Evolutionary conservation across 53 echinoderm and acorn worm genomes (phyloP), one percentile per base, ranked within the genome.

Genomic region (Echinometra lucunter): DNA sequence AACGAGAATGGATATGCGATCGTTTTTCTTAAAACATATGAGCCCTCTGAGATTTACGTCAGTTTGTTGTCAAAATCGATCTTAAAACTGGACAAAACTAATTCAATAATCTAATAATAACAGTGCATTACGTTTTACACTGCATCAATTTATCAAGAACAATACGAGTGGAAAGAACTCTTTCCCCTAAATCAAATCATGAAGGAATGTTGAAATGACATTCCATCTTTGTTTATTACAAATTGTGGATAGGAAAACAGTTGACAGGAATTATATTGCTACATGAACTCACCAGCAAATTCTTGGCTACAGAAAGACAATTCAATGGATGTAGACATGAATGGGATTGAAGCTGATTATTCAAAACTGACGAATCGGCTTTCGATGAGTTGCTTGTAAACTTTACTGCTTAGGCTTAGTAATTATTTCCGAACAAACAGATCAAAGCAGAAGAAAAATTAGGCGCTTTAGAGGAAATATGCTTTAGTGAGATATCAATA

Each of bases 81-180:
- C 72, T 35, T 28, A 7, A 72, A 72, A 32, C 72, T 15, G 72
- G 13, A 72, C 35, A 72, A 72, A 72, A 30, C 72, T 72, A 72
- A 72, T 72, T 35, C 81, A 81, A 23, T 81, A 81, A 81, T 81
- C 44, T 44, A 81, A 81, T 81, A 81, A 81, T 40, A 72, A 72
- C 7, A 72, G 72, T 72, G 72, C 72, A 34, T 30, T n/a, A 30
- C 67, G 30, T 67, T n/a, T 67, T 28, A 67, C 67, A 67, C n/a
- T 30, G 30, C 67, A 67, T 72, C 72, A 72, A 34, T 8, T 28
- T 72, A 13, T 72, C 72, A 72, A 32, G 72, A 34, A 72, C 16
- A 34, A 72, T 16, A 32, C 53, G 32, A 72, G 32, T 32, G 32
- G 81, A 81, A 42, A 25, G 81, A 44, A 25, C 9, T 25, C 23